Evolutionary conservation across 2,888 invertebrate species (phyloP), one percentile per base, ranked within the genome.

Genomic region (Griposia aprilina): DNA sequence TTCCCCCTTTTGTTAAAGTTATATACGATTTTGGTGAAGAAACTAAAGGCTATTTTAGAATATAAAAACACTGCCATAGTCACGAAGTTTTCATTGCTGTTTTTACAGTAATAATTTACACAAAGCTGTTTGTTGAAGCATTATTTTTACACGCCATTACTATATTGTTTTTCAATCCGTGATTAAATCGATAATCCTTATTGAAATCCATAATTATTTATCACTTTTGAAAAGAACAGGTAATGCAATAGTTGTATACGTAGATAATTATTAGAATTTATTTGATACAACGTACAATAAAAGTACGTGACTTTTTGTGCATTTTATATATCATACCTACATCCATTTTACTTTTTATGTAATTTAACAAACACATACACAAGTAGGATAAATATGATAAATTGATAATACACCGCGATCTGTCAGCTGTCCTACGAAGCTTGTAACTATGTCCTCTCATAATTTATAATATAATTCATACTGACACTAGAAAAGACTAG

Each of bases 31-130:
- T 78, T 30, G 17, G 62, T 87, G 73, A 65, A 45, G 3, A 66
- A 84, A 75, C 59, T n/a, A 82, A 71, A 68, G 11, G 36, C 55
- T 45, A 60, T 55, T 67, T 76, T 60, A 82, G 66, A 66, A 74
- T 84, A 75, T 76, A 76, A 77, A 84, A 69, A 23, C 66, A 84
- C 87, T 84, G 82, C 88, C 89, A 87, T 82, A 87, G 89, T 81
- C 71, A 82, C 72, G 15, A 52, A 75, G 62, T 78, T 80, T 45
- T 48, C 26, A 50, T 78, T 77, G 55, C 13, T 63, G n/a, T 73
- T 74, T 77, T 80, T 36, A 79, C 73, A 68, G 48, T 59, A 26
- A 66, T 75, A 67, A 57, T 76, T 76, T 81, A 84, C 75, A 84
- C 57, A 48, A 88, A 87, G 87, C 87, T 60, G 76, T 59, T 63